Evolutionary conservation across 2,888 invertebrate genomes (phyloP), one percentile per base, ranked within the genome.

Genomic region (Oscheius sp.): DNA sequence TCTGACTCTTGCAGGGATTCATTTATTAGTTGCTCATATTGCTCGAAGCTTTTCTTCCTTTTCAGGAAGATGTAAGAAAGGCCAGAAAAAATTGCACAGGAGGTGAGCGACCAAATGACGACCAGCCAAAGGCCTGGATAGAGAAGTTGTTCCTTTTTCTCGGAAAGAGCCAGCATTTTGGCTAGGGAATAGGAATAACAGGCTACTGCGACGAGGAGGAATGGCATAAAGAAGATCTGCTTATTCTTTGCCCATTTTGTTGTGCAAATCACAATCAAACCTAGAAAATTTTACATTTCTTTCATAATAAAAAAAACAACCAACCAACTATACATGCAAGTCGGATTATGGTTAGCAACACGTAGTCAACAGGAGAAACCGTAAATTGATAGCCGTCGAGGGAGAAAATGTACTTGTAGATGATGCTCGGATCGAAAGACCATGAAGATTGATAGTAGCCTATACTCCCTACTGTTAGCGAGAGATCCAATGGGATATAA

Each of bases 101-200:
- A 73, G 6, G 73, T 10, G 33, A 72, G 46, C 4, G 73, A 55
- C 79, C 78, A 82, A 17, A 67, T n/a, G 4, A 76, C 61, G 20
- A 75, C 66, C n/a, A 75, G 23, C 78, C 79, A 82, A 5, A 81
- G 52, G 17, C 84, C 84, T 2, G 74, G 65, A 58, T 63, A 84
- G 6, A 57, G 39, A 6, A 84, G 65, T 31, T 77, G 75, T 0
- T 71, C 74, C 6, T 52, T 15, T 31, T 63, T n/a, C 66, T 84
- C 84, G 17, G 83, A 76, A 57, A 84, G 75, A 3, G 83, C 84
- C 8, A 84, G 75, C 6, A 84, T 70, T 63, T 84, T 84, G 52
- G 80, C 65, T 6, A 81, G 73, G 1, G 77, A 68, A 52, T 70
- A 82, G 1, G 78, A 80, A 48, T 78, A 78, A 33, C 69, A 63